phyloP scores from a whole-genome alignment of 2,888 invertebrate species.

The Anorthoa munda region DNA sequence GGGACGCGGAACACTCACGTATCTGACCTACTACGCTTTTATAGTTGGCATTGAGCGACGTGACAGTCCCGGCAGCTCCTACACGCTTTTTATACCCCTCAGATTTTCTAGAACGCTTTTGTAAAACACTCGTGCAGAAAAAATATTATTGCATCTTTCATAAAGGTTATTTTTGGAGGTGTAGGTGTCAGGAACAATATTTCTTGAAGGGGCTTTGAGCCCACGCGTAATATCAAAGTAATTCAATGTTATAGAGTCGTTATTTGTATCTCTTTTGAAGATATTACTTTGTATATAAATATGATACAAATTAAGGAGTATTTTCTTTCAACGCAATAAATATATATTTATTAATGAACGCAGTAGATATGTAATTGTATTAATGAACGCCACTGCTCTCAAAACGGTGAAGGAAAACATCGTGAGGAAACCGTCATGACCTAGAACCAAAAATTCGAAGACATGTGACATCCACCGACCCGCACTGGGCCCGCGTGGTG shows the following conservation, averaged over 20 bases:
- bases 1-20: constrained; percentile 55
- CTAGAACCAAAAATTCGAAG: too few relatives aligned
- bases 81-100: constrained; percentile 25
- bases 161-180: background rate
- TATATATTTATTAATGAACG: too few relatives aligned
- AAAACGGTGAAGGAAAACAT: too few relatives aligned
- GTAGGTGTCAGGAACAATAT: background rate
- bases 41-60: constrained; percentile 62
- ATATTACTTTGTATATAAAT: background rate
- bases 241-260: background rate
- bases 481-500: too few relatives aligned
- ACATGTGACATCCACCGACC: too few relatives aligned
- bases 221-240: background rate
- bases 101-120: constrained; percentile 35
- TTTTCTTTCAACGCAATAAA: too few relatives aligned
- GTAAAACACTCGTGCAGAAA: background rate
- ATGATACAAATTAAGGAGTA: background rate
- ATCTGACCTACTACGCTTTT: constrained; percentile 56
- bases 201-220: background rate
- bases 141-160: background rate
- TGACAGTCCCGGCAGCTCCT: constrained; percentile 35
- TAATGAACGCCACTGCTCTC: too few relatives aligned
- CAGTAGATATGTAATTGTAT: too few relatives aligned
- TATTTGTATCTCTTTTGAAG: background rate
- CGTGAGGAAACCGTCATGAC: too few relatives aligned